A percentile compares a stretch with the other conserved stretches of the same genome.
Evolutionary conservation across 2,888 invertebrate genomes (phyloP).

Genomic region (Drosophila anomelani): DNA sequence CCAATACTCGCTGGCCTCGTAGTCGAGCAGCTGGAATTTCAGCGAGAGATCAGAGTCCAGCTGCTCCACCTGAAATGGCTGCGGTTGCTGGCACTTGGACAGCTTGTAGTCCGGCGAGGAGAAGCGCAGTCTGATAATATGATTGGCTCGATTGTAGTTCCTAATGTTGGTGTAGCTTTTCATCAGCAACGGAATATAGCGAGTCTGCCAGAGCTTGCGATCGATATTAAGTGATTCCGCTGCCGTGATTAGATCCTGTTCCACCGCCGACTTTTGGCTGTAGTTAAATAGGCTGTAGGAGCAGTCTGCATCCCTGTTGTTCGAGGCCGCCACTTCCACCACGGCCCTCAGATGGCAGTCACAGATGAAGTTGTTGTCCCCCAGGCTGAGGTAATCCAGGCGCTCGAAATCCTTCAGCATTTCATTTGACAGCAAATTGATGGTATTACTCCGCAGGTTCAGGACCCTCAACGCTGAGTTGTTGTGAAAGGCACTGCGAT

Average conservation of each 20-base stretch:
- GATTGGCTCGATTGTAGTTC: constrained; percentile 49
- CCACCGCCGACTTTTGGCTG: constrained; percentile 14
- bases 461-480: constrained; percentile 85
- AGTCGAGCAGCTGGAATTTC: constrained; percentile 83
- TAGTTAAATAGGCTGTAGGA: constrained; percentile 50
- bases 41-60: constrained; percentile 58
- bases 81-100: constrained; percentile 46
- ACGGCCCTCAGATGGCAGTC: constrained; percentile 86
- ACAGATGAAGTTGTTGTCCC: constrained; percentile 87
- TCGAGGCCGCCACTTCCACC: constrained; percentile 83
- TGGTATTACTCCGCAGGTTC: constrained; percentile 86
- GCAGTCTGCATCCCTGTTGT: constrained; percentile 75
- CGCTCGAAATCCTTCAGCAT: constrained; percentile 86
- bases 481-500: constrained; percentile 82
- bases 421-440: constrained; percentile 86
- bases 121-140: constrained; percentile 59
- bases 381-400: constrained; percentile 85
- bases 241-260: background rate
- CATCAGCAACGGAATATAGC: constrained; percentile 47
- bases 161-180: constrained; percentile 61
- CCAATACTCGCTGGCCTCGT: constrained; percentile 81
- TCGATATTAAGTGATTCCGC: constrained; percentile 23
- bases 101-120: constrained; percentile 12
- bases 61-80: constrained; percentile 31
- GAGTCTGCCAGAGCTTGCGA: constrained; percentile 41